phyloP scores from a whole-genome alignment of 2,888 invertebrate species.

The Amphipoea lucens region DNA sequence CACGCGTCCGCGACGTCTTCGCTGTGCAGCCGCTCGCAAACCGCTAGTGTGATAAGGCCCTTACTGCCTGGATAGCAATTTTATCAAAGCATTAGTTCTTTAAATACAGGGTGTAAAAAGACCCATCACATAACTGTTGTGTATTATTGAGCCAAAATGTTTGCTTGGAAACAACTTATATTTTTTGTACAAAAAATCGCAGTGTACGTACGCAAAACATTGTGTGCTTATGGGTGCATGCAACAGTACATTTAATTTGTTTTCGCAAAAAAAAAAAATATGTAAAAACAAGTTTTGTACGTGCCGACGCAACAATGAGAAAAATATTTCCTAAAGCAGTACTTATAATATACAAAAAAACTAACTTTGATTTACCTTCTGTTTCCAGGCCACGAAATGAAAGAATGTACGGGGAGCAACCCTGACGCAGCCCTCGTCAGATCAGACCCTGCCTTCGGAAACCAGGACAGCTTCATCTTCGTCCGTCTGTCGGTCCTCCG shows the following conservation, averaged over 20 bases:
- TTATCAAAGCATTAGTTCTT: not conserved
- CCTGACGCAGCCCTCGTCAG: conserved; percentile 91
- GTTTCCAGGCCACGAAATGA: conserved; percentile 96
- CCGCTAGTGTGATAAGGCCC: too few relatives aligned
- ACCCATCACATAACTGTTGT: not conserved
- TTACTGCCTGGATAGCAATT: not conserved
- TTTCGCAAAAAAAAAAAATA: not conserved
- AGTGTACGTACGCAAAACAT: not conserved
- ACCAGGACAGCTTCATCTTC: conserved; percentile 97
- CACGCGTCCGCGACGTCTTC: too few relatives aligned
- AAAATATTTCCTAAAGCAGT: not conserved
- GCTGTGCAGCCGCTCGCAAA: too few relatives aligned
- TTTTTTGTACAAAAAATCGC: not conserved
- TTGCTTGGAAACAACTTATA: not conserved
- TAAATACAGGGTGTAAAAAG: not conserved
- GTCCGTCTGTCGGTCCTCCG: conserved; percentile 97
- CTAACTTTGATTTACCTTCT: not conserved
- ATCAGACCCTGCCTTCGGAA: conserved; percentile 91
- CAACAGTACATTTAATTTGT: not conserved
- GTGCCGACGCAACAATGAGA: not conserved
- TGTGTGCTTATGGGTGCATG: not conserved
- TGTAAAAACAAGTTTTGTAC: not conserved
- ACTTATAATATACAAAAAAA: not conserved
- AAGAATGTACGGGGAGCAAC: conserved; percentile 95
- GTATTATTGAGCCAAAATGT: not conserved